phyloP scores from a whole-genome alignment of 1,140 invertebrate genomes.

The Anoplolepis gracilipes region DNA sequence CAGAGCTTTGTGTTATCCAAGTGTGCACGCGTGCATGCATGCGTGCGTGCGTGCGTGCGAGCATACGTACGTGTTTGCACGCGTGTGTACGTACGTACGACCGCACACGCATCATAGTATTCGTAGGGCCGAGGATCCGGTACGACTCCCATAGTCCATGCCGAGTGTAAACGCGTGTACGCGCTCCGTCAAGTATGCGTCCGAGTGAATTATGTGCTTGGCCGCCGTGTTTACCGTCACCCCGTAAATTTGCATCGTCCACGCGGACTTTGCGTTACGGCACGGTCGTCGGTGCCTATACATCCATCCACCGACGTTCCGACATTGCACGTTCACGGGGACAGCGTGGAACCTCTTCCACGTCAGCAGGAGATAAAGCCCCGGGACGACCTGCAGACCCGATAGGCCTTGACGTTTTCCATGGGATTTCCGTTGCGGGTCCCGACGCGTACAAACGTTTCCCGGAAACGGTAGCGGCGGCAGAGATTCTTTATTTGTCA shows the following conservation, averaged over 20 bases:
- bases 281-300: conserved; percentile 20
- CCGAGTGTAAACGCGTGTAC: conserved; percentile 71
- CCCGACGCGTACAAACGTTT: conserved; percentile 43
- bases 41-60: neutral
- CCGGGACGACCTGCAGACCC: neutral
- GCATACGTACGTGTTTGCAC: neutral
- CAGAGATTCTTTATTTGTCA: neutral
- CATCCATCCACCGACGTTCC: conserved; percentile 42
- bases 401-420: conserved; percentile 60
- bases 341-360: neutral
- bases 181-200: conserved; percentile 63
- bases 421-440: conserved; percentile 23
- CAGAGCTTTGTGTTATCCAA: neutral
- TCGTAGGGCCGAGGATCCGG: conserved; percentile 5
- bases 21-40: neutral
- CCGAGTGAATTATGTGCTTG: conserved; percentile 69
- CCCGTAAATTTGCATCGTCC: conserved; percentile 70
- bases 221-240: conserved; percentile 69
- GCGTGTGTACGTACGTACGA: neutral
- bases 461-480: conserved; percentile 1
- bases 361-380: conserved; percentile 43
- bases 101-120: neutral
- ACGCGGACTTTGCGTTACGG: conserved; percentile 30
- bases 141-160: conserved; percentile 19
- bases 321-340: conserved; percentile 32